These are phyloP conservation scores for Tachyglossus aculeatus DNA, from an alignment of 2,797 vertebrate genomes.

Conservation along the genomic window DNA sequence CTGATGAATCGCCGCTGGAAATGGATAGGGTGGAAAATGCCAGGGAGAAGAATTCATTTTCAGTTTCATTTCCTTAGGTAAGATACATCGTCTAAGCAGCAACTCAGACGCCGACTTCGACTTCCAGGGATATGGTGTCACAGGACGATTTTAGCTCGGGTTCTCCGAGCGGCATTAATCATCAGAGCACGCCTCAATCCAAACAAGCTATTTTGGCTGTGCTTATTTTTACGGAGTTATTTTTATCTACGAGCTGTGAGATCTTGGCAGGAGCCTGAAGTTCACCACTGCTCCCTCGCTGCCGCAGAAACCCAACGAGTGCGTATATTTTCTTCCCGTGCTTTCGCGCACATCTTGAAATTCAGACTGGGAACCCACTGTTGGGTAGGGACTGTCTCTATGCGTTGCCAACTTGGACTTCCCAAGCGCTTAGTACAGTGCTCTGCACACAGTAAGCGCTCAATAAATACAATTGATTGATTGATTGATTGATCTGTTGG, in stretches of 20 bases:
- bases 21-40: neutral
- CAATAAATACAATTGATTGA: too few species aligned
- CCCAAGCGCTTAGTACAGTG: too few species aligned
- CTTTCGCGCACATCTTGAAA: too few species aligned
- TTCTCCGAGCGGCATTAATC: neutral
- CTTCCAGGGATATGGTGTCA: too few species aligned
- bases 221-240: neutral
- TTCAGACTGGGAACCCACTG: too few species aligned
- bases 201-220: neutral
- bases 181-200: neutral
- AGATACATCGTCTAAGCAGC: neutral
- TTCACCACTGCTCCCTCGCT: neutral
- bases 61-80: neutral
- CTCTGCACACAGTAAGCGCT: too few species aligned
- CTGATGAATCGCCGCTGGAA: too few species aligned
- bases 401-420: too few species aligned
- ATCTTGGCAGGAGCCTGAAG: neutral
- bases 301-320: too few species aligned
- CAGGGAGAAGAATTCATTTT: neutral
- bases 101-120: neutral
- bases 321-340: too few species aligned
- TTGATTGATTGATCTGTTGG: too few species aligned
- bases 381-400: too few species aligned
- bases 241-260: neutral
- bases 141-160: neutral